A percentile compares a stretch with the other conserved stretches of the same genome.
These are phyloP conservation scores for Torymus auratus DNA, from an alignment of 2,888 invertebrate species.

Conservation along the genomic window DNA sequence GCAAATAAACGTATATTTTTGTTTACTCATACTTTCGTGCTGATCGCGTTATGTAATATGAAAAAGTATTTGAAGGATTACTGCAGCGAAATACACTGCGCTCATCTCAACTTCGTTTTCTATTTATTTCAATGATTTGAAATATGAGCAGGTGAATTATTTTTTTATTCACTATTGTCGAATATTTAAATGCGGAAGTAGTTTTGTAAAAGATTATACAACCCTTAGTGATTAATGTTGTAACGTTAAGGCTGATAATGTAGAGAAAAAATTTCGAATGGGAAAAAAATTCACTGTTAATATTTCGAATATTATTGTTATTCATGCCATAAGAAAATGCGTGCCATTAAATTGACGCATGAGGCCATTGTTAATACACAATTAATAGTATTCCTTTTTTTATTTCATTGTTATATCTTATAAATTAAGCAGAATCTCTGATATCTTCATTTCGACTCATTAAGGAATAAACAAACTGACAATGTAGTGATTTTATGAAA, in stretches of 20 bases:
- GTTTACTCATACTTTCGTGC: not conserved
- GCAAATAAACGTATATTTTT: not conserved
- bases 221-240: slow-evolving; percentile 21
- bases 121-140: slow-evolving; percentile 13
- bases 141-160: slow-evolving; percentile 23
- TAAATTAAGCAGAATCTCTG: slow-evolving; percentile 38
- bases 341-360: slow-evolving; percentile 56
- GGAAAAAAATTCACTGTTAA: slow-evolving; percentile 28
- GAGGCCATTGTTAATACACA: slow-evolving; percentile 51
- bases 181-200: slow-evolving; percentile 11
- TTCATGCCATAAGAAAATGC: slow-evolving; percentile 51
- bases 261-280: slow-evolving; percentile 8
- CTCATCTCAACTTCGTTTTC: not conserved
- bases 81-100: not conserved
- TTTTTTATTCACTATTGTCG: slow-evolving; percentile 22
- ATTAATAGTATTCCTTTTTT: slow-evolving; percentile 40
- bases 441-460: slow-evolving; percentile 6
- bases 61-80: slow-evolving; percentile 6
- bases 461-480: slow-evolving; percentile 16
- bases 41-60: not conserved
- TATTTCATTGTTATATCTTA: slow-evolving; percentile 33
- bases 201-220: slow-evolving; percentile 29
- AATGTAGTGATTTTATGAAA: slow-evolving; percentile 54
- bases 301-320: slow-evolving; percentile 43
- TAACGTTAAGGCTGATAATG: slow-evolving; percentile 42